These are phyloP conservation scores for Serinus canaria DNA, from an alignment of 2,113 vertebrate species.

Conservation along the genomic window DNA sequence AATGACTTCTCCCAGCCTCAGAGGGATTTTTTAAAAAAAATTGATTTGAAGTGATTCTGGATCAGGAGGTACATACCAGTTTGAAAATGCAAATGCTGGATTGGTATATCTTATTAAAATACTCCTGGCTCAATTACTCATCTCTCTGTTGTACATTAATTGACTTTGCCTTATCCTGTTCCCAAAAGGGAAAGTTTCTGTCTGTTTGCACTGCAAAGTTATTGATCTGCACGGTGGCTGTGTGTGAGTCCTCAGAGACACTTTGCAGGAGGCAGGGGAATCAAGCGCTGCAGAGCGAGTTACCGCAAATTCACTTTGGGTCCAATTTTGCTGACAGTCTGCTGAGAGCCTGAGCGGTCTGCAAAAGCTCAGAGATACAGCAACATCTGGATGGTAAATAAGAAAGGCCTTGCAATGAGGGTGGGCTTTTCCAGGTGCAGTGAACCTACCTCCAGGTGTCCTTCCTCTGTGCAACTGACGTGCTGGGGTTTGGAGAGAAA, in stretches of 20 bases:
- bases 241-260: not conserved
- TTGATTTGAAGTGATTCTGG: not conserved
- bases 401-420: not conserved
- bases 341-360: not conserved
- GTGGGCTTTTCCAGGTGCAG: not conserved
- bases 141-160: conserved; percentile 7
- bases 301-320: not conserved
- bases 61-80: not conserved
- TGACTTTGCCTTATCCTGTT: not conserved
- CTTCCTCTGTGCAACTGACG: conserved; percentile 49
- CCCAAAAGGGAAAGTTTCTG: not conserved
- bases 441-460: conserved; percentile 56
- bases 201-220: conserved; percentile 21
- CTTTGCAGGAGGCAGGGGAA: not conserved
- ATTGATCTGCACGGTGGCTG: not conserved
- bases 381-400: not conserved
- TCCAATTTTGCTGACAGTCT: not conserved
- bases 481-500: not conserved
- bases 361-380: not conserved
- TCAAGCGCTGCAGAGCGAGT: accelerated
- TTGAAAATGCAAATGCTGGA: conserved; percentile 8
- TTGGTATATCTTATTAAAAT: not conserved
- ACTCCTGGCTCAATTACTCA: conserved; percentile 24
- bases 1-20: not conserved
- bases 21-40: not conserved